Evolutionary conservation across 2,113 vertebrate genomes (phyloP), one percentile per base, ranked within the genome.

Genomic region (Rattus rattus): DNA sequence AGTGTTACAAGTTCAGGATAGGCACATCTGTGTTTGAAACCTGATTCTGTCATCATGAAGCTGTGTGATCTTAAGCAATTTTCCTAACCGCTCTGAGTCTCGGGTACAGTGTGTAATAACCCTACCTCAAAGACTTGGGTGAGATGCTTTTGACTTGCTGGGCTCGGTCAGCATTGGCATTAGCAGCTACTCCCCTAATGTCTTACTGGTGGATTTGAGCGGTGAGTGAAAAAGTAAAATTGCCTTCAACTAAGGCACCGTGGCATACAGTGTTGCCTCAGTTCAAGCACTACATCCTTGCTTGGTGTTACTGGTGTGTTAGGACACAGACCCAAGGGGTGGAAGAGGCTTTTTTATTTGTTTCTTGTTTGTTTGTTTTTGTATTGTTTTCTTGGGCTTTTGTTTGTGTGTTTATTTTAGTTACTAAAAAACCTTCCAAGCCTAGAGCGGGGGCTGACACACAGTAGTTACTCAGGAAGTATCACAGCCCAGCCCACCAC

Each of bases 21-120:
- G 9, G 11, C 12, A 59, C 5, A 49, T 7, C 39, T 85, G 75
- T 70, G 36, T 89, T 59, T 86, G 43, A 83, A 83, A 88, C 11
- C 54, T 17, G 59, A 67, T 8, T 88, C 80, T 93, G 61, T 7
- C 47, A 22, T 0, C 1, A 28, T 54, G 67, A n/a, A 56, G 39
- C 17, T 33, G 52, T 11, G 28, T 67, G 39, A n/a, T 11, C 30
- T n/a, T 19, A 28, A 26, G 19, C 28, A 73, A n/a, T 12, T 77
- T 94, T 93, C 1, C n/a, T 22, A n/a, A 81, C 56, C 22, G 81
- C 77, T 85, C 61, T 87, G 92, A 76, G 86, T 73, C 36, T 88
- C 87, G 12, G 3, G 39, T 91, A 17, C 47, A 67, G 81, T 22
- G 1, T 47, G 9, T 49, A 49, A 63, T 65, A 73, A 92, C 49